Evolutionary conservation across 2,888 invertebrate species (phyloP).

Genomic region (Conchocele bisecta): DNA sequence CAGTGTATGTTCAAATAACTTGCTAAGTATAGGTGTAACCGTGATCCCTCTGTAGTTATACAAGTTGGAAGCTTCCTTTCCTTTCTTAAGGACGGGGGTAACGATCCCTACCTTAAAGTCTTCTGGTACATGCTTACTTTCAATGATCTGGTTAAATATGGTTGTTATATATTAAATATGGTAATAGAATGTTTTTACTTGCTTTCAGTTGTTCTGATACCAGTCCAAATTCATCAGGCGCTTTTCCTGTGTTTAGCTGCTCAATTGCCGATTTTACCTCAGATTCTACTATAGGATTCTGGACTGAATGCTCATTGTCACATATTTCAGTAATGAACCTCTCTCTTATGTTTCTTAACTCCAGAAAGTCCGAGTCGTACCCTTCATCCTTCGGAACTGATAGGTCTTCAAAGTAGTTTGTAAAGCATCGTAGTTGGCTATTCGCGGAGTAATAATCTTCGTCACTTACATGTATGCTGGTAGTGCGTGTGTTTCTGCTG

Average conservation of each 20-base stretch:
- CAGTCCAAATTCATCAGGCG: neutral
- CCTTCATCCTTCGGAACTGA: conserved; percentile 1
- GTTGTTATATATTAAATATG: neutral
- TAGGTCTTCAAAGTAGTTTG: neutral
- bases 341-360: neutral
- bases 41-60: conserved; percentile 6
- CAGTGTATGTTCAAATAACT: neutral
- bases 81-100: conserved; percentile 5
- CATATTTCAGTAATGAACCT: neutral
- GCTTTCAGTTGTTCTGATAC: neutral
- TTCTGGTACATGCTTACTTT: neutral
- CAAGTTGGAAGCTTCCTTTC: neutral
- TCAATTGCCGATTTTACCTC: neutral
- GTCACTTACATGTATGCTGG: too few species aligned
- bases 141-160: neutral
- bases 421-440: neutral
- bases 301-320: neutral
- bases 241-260: neutral
- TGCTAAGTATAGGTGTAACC: neutral
- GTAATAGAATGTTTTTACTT: neutral
- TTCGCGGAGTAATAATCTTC: neutral
- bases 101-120: neutral
- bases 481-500: too few species aligned
- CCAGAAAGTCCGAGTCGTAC: neutral
- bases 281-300: neutral